These are phyloP conservation scores for Notocelia uddmanniana DNA, from an alignment of 2,888 invertebrate species.

Conservation along the genomic window DNA sequence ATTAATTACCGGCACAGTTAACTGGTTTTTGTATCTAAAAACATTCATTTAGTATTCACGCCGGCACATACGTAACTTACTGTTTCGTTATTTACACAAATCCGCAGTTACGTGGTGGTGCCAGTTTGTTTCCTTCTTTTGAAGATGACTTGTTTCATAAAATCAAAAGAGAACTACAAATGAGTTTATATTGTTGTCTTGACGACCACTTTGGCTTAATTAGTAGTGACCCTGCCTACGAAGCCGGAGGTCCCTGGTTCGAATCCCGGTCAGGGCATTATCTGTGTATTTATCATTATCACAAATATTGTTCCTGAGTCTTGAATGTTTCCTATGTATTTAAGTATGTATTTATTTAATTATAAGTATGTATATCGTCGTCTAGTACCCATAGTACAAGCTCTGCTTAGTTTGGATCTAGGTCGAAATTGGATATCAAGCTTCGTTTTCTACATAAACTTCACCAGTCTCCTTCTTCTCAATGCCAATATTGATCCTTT, in stretches of 20 bases:
- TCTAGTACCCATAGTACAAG: too few species aligned
- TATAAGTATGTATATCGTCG: too few species aligned
- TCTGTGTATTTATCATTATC: too few species aligned
- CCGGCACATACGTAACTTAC: constrained; percentile 21
- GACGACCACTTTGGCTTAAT: too few species aligned
- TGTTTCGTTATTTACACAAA: constrained; percentile 14
- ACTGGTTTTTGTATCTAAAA: constrained; percentile 8
- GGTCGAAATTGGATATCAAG: background rate
- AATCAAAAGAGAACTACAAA: background rate
- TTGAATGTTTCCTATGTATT: too few species aligned
- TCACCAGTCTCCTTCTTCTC: background rate
- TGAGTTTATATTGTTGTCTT: background rate
- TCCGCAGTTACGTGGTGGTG: background rate
- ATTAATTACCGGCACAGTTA: constrained; percentile 10
- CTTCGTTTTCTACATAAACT: background rate
- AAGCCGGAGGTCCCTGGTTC: too few species aligned
- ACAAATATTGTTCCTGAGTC: too few species aligned
- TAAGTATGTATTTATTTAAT: too few species aligned
- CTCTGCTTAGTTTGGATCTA: too few species aligned
- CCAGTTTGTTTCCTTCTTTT: background rate
- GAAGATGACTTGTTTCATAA: background rate
- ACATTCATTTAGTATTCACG: constrained; percentile 28
- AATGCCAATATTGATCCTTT: background rate
- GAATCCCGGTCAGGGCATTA: too few species aligned
- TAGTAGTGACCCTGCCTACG: too few species aligned